phyloP scores from a whole-genome alignment of 2,888 invertebrate species.

The Chironomus riparius region DNA sequence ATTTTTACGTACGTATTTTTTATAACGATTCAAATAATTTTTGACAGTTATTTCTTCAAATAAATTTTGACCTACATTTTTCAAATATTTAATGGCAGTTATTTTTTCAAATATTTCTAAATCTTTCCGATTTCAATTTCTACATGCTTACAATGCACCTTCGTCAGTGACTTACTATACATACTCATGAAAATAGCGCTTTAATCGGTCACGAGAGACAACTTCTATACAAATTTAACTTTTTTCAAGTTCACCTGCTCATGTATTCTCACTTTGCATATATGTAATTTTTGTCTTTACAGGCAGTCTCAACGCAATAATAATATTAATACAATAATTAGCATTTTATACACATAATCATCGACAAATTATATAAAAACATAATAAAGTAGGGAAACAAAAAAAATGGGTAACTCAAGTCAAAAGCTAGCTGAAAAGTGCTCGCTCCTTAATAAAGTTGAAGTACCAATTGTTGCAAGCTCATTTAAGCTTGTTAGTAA shows the following conservation, averaged over 20 bases:
- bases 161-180: no score
- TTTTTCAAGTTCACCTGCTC: neutral
- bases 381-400: no score
- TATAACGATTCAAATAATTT: no score
- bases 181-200: no score
- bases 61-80: no score
- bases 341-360: neutral
- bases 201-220: neutral
- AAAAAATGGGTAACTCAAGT: constrained; percentile 53
- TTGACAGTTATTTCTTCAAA: no score
- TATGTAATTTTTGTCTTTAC: constrained; percentile 33
- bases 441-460: constrained; percentile 53
- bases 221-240: neutral
- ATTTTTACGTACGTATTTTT: no score
- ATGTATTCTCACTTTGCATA: neutral
- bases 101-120: no score
- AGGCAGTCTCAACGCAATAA: constrained; percentile 36
- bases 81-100: no score
- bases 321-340: constrained; percentile 25
- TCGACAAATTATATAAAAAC: no score
- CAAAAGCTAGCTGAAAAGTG: constrained; percentile 58
- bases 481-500: constrained; percentile 55
- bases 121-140: no score
- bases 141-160: no score
- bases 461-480: constrained; percentile 53